Conservation (phyloP, 2,888 invertebrate genomes). For the Myopa testacea region DNA sequence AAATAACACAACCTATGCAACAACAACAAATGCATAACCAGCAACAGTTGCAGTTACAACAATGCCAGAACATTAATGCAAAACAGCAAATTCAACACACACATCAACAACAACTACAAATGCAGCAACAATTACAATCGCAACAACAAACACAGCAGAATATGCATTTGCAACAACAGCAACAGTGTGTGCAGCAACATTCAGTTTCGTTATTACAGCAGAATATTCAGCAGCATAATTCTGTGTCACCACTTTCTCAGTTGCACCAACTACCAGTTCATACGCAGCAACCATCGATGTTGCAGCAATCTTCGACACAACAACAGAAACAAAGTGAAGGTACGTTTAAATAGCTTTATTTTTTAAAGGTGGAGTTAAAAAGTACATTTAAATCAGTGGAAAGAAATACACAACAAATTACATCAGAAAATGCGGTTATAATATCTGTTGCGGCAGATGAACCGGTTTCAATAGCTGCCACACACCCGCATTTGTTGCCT, state of each 20-base stretch:
- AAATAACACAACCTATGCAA: slow-evolving; percentile 25
- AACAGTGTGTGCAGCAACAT: slow-evolving; percentile 22
- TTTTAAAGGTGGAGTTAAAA: neutral
- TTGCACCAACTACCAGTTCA: slow-evolving; percentile 49
- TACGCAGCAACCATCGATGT: slow-evolving; percentile 38
- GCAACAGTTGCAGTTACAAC: slow-evolving; percentile 39
- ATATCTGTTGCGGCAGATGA: slow-evolving; percentile 53
- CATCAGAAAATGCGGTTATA: slow-evolving; percentile 25
- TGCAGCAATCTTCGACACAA: slow-evolving; percentile 45
- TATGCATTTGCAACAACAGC: slow-evolving; percentile 33
- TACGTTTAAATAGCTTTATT: neutral
- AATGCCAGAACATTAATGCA: slow-evolving; percentile 17
- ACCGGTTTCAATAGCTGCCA: slow-evolving; percentile 66
- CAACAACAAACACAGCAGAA: slow-evolving; percentile 35
- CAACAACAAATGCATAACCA: slow-evolving; percentile 35
- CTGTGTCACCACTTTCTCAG: slow-evolving; percentile 49
- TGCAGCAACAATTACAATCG: slow-evolving; percentile 36
- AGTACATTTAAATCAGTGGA: slow-evolving; percentile 33
- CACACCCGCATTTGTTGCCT: slow-evolving; percentile 65
- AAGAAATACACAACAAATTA: slow-evolving; percentile 36
- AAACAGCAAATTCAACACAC: slow-evolving; percentile 34
- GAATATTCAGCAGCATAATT: slow-evolving; percentile 38
- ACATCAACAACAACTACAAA: slow-evolving; percentile 40
- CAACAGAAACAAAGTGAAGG: slow-evolving; percentile 50
- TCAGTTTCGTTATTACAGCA: neutral